These are phyloP conservation scores for Lepidurus arcticus DNA, from an alignment of 1,140 invertebrate species.

Conservation along the genomic window DNA sequence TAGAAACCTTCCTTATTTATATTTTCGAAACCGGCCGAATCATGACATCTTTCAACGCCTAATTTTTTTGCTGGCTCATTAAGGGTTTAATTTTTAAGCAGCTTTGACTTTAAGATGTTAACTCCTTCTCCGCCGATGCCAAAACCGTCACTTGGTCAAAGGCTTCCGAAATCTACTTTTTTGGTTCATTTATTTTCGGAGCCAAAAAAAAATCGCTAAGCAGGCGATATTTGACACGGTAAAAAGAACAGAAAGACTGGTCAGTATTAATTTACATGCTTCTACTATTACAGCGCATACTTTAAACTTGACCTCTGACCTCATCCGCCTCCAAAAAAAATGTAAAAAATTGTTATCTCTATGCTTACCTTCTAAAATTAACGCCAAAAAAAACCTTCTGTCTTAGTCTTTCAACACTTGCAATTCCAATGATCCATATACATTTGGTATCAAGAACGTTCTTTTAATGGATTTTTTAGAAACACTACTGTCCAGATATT, in stretches of 20 bases:
- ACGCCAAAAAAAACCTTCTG: background rate
- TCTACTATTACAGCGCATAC: background rate
- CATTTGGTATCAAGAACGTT: too few species aligned
- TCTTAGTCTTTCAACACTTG: background rate
- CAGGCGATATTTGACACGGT: background rate
- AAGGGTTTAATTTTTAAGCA: too few species aligned
- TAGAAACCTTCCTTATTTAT: too few species aligned
- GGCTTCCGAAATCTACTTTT: too few species aligned
- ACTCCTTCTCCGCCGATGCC: background rate
- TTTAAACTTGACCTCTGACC: background rate
- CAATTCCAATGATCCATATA: background rate
- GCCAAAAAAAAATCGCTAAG: background rate
- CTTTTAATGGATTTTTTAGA: too few species aligned
- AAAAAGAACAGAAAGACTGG: background rate
- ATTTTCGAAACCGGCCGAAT: too few species aligned
- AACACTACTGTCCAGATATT: background rate
- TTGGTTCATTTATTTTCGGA: background rate
- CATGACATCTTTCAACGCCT: background rate
- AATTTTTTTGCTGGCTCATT: too few species aligned
- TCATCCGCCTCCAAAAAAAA: background rate
- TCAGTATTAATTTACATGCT: background rate
- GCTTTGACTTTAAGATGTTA: too few species aligned
- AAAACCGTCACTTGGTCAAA: background rate
- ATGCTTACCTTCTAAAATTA: too few species aligned
- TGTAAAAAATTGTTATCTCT: too few species aligned